phyloP scores from a whole-genome alignment of 1,140 invertebrate genomes.

The Episyrphus balteatus region DNA sequence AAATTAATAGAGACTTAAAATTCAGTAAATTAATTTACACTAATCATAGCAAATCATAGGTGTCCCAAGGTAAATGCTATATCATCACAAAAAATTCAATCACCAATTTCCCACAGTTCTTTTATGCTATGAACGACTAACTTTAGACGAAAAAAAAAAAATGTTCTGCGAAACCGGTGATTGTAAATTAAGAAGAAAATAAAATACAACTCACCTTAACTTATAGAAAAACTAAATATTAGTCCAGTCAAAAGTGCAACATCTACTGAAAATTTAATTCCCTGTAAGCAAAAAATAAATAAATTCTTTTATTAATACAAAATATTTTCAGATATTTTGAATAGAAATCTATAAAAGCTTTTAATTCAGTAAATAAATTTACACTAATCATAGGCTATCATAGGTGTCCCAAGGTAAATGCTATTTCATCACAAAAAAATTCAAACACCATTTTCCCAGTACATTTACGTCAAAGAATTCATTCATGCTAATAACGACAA shows the following conservation, averaged over 20 bases:
- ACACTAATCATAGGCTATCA: slow-evolving; percentile 32
- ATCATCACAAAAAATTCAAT: slow-evolving; percentile 25
- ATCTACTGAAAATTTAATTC: no score
- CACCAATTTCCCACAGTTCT: no score
- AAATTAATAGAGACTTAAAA: slow-evolving; percentile 5
- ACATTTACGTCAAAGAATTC: not conserved
- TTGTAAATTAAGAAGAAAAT: not conserved
- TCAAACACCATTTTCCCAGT: not conserved
- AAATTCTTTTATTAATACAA: slow-evolving; percentile 1
- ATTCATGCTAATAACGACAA: not conserved
- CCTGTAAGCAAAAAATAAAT: no score
- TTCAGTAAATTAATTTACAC: slow-evolving; percentile 12
- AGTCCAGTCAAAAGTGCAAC: no score
- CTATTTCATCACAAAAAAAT: slow-evolving; percentile 10
- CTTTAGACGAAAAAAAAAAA: not conserved
- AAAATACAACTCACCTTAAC: not conserved
- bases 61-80: slow-evolving; percentile 21
- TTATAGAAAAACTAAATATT: no score
- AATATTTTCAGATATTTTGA: not conserved
- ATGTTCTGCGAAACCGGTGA: not conserved
- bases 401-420: slow-evolving; percentile 36
- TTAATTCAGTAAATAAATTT: slow-evolving; percentile 7
- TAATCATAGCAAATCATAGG: slow-evolving; percentile 20
- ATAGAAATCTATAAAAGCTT: not conserved
- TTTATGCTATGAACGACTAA: no score